These are phyloP conservation scores for Sebastes diaconus DNA, from an alignment of 2,797 vertebrate species.

Conservation along the genomic window DNA sequence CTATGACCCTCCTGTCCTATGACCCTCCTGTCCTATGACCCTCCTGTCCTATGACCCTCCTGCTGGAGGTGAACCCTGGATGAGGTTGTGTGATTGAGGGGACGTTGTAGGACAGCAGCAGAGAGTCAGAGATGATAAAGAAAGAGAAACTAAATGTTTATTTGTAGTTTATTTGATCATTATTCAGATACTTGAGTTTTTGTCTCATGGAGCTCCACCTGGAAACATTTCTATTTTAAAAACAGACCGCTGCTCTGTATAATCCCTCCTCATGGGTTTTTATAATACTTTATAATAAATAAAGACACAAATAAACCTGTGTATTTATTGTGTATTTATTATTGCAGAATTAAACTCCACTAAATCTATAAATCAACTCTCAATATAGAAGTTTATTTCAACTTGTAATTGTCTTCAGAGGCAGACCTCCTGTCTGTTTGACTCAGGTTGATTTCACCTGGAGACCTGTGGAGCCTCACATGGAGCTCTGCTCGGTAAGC, in stretches of 20 bases:
- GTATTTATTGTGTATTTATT: not conserved
- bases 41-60: accelerated
- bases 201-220: not conserved
- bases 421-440: not conserved
- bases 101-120: not conserved
- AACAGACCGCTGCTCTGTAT: not conserved
- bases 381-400: not conserved
- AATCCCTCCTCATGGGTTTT: not conserved
- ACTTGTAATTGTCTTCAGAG: constrained; percentile 6
- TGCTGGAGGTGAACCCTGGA: not conserved
- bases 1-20: too few relatives aligned
- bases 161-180: not conserved
- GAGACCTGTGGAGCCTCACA: constrained; percentile 51
- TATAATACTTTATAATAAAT: not conserved
- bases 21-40: too few relatives aligned
- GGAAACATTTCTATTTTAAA: not conserved
- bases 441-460: constrained; percentile 50
- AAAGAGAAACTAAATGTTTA: not conserved
- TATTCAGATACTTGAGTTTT: not conserved
- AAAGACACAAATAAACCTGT: not conserved
- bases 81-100: not conserved
- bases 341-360: not conserved
- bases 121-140: not conserved
- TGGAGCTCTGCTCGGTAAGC: constrained; percentile 64
- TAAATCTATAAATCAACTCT: not conserved